These are phyloP conservation scores for Clangula hyemalis DNA, from an alignment of 2,797 vertebrate genomes.

Conservation along the genomic window DNA sequence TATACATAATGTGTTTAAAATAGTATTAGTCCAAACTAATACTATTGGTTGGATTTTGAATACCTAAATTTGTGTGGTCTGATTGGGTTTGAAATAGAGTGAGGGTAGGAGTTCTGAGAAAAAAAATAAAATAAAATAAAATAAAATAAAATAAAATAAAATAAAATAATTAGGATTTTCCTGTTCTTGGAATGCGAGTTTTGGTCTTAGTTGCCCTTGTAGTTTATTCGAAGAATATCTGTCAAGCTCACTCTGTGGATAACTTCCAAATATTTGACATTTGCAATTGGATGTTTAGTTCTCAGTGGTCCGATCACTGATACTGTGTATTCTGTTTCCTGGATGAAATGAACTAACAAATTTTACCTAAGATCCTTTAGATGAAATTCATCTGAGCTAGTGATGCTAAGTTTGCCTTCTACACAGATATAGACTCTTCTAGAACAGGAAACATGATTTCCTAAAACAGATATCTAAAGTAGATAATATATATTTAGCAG, in stretches of 20 bases:
- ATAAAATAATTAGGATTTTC: neutral
- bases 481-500: neutral
- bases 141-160: too few species aligned
- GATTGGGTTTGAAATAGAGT: neutral
- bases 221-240: conserved; percentile 19
- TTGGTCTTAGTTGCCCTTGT: conserved; percentile 4
- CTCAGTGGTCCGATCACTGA: neutral
- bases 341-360: neutral
- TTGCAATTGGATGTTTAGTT: neutral
- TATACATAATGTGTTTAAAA: neutral
- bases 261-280: conserved; percentile 31
- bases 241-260: neutral
- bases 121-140: neutral
- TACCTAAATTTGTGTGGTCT: neutral
- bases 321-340: neutral
- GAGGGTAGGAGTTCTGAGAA: neutral
- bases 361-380: neutral
- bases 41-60: neutral
- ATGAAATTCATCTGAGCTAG: neutral
- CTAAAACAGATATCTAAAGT: neutral
- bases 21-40: neutral
- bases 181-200: neutral
- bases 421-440: neutral
- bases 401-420: neutral
- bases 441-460: neutral